Evolutionary conservation across 1,140 invertebrate genomes (phyloP).

Genomic region (Papilio aristodemus): DNA sequence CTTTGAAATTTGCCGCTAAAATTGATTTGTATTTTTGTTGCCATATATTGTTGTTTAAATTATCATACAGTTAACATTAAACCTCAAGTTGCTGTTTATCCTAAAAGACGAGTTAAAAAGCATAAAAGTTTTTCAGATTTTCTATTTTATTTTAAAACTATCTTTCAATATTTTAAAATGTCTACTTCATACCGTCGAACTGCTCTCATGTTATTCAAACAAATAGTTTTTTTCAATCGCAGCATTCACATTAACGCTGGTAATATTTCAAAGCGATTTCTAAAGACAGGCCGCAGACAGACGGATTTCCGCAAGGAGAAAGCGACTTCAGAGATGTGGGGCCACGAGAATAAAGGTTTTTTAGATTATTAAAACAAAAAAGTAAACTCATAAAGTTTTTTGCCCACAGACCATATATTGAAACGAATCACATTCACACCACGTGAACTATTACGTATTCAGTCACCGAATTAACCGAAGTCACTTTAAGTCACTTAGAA

Average conservation of each 20-base stretch:
- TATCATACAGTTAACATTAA: no score
- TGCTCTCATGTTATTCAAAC: background rate
- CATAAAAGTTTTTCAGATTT: background rate
- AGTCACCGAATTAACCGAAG: no score
- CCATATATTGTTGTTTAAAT: no score
- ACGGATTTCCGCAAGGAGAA: constrained; percentile 25
- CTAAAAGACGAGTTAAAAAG: background rate
- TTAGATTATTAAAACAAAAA: background rate
- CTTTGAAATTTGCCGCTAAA: no score
- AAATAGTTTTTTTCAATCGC: constrained; percentile 14
- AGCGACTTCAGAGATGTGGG: constrained; percentile 16
- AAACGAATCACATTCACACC: no score
- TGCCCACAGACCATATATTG: no score
- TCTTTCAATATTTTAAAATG: background rate
- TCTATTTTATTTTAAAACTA: background rate
- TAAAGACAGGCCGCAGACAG: constrained; percentile 29
- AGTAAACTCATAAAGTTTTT: no score
- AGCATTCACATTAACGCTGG: constrained; percentile 18
- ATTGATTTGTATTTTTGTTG: no score
- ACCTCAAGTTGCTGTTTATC: background rate
- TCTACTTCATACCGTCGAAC: background rate
- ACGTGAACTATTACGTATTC: no score
- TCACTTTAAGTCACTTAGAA: no score
- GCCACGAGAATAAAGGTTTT: constrained; percentile 41
- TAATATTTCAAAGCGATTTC: constrained; percentile 29